phyloP scores from a whole-genome alignment of 2,888 invertebrate species.

The Pinctada fucata region DNA sequence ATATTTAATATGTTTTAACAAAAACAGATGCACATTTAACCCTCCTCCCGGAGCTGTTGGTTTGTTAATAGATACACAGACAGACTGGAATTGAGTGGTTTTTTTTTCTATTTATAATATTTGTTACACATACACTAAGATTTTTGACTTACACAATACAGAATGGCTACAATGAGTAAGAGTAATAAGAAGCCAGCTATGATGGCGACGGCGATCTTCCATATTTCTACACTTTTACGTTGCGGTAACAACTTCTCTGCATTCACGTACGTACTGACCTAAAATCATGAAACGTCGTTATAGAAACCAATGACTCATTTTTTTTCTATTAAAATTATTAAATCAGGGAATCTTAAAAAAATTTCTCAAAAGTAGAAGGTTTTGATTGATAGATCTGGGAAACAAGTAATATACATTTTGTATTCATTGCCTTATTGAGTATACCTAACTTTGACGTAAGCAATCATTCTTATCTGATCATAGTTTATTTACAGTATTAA shows the following conservation, averaged over 20 bases:
- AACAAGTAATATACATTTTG: background rate
- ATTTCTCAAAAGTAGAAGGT: background rate
- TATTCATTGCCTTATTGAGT: no score
- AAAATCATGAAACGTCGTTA: slow-evolving; percentile 22
- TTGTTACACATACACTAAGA: background rate
- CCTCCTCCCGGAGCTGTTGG: no score
- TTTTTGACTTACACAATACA: slow-evolving; percentile 69
- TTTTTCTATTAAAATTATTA: background rate
- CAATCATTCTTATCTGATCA: no score
- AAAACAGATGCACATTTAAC: no score
- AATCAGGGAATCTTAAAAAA: background rate
- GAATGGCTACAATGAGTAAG: slow-evolving; percentile 62
- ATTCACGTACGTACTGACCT: slow-evolving; percentile 66
- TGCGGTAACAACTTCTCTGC: slow-evolving; percentile 62
- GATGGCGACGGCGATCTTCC: slow-evolving; percentile 68
- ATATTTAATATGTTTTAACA: no score
- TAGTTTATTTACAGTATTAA: no score
- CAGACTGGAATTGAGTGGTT: no score
- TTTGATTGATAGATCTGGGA: background rate
- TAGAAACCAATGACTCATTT: background rate
- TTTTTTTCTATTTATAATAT: no score
- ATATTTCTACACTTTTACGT: slow-evolving; percentile 59
- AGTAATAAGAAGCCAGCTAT: slow-evolving; percentile 64
- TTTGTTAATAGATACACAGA: no score
- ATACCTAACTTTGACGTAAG: no score